A percentile compares a stretch with the other conserved stretches of the same genome.
phyloP scores from a whole-genome alignment of 2,888 invertebrate species.

The Strigamia maritima region DNA sequence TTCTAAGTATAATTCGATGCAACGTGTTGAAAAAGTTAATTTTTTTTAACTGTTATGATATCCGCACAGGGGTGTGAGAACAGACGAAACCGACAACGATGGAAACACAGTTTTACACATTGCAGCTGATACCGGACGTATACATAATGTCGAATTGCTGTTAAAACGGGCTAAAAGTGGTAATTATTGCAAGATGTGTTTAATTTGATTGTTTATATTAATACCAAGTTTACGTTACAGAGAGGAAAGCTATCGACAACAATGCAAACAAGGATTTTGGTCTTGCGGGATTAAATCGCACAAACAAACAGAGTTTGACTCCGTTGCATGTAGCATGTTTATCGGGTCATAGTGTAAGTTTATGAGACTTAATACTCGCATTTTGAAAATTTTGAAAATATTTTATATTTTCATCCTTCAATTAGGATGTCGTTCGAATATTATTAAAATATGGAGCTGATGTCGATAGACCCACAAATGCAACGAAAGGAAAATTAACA shows the following conservation, averaged over 20 bases:
- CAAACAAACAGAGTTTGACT: slow-evolving; percentile 50
- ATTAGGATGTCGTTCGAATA: slow-evolving; percentile 51
- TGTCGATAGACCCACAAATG: slow-evolving; percentile 51
- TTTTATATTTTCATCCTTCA: slow-evolving; percentile 38
- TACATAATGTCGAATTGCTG: slow-evolving; percentile 52
- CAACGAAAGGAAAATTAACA: slow-evolving; percentile 52
- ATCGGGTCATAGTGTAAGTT: slow-evolving; percentile 51
- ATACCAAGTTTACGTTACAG: slow-evolving; percentile 42
- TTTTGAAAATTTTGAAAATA: not conserved
- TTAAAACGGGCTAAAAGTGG: slow-evolving; percentile 48
- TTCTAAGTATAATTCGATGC: slow-evolving; percentile 41
- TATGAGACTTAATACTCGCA: not conserved
- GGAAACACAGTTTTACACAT: slow-evolving; percentile 54
- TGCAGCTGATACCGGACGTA: slow-evolving; percentile 52
- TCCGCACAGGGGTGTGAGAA: slow-evolving; percentile 49
- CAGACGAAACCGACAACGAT: slow-evolving; percentile 50
- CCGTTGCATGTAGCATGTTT: slow-evolving; percentile 54
- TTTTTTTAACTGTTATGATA: not conserved
- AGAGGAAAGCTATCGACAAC: slow-evolving; percentile 40
- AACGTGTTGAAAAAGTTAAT: not conserved
- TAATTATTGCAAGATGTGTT: slow-evolving; percentile 41
- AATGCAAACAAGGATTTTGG: slow-evolving; percentile 48
- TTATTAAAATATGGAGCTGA: slow-evolving; percentile 52
- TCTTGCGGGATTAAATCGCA: slow-evolving; percentile 51
- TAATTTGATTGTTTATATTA: not conserved